phyloP scores from a whole-genome alignment of 1,140 invertebrate genomes.

The Rhopalosiphum maidis region DNA sequence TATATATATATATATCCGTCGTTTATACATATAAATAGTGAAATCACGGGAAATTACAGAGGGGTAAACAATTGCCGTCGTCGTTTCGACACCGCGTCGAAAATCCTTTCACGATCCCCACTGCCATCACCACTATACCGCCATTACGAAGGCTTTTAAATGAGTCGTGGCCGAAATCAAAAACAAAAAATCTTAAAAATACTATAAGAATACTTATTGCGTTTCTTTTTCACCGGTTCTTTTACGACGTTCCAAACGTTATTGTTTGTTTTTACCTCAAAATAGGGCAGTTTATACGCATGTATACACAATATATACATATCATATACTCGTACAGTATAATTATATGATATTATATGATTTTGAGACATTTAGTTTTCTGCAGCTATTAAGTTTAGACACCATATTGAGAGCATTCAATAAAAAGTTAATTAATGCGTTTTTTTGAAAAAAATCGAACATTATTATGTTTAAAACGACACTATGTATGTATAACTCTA shows the following conservation, averaged over 20 bases:
- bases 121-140: too few species aligned
- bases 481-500: too few species aligned
- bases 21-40: background rate
- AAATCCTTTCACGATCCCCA: slow-evolving; percentile 2
- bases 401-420: background rate
- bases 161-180: background rate
- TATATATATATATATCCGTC: too few species aligned
- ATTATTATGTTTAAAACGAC: too few species aligned
- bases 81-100: background rate
- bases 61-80: background rate
- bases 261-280: background rate
- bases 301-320: background rate
- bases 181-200: background rate
- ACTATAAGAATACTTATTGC: background rate
- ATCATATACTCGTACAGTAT: background rate
- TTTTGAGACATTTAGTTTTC: background rate
- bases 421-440: background rate
- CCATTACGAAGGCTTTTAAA: background rate
- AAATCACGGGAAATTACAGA: slow-evolving; percentile 1
- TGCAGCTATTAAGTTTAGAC: background rate
- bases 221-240: background rate
- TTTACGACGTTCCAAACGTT: background rate
- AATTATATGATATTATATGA: background rate
- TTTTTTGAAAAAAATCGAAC: too few species aligned
- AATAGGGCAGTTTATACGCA: background rate